phyloP scores from a whole-genome alignment of 2,113 vertebrate genomes.

The Scomber japonicus region DNA sequence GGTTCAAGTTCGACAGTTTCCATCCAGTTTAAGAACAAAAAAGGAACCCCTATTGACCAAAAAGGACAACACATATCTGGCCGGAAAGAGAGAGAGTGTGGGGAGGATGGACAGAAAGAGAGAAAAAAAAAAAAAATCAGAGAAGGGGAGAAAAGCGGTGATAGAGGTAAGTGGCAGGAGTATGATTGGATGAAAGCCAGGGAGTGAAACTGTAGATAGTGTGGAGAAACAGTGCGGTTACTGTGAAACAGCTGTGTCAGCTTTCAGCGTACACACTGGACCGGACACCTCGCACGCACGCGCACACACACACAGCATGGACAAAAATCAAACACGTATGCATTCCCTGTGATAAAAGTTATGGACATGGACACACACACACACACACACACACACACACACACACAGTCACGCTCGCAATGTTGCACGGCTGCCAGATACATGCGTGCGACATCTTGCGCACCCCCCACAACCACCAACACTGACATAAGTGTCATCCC shows the following conservation, averaged over 20 bases:
- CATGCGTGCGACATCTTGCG: background rate
- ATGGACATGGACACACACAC: background rate
- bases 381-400: background rate
- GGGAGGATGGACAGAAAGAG: background rate
- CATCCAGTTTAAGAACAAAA: slow-evolving; percentile 1
- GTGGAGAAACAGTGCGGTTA: slow-evolving; percentile 59
- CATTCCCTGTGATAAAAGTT: slow-evolving; percentile 3
- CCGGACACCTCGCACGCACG: slow-evolving; percentile 10
- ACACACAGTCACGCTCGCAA: background rate
- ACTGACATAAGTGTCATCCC: background rate
- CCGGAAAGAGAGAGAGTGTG: background rate
- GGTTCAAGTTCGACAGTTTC: background rate
- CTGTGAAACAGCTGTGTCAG: slow-evolving; percentile 68
- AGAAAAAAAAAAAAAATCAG: background rate
- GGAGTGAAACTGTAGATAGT: slow-evolving; percentile 60
- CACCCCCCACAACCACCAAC: background rate
- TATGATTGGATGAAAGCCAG: slow-evolving; percentile 48
- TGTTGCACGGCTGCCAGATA: background rate
- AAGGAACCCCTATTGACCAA: background rate
- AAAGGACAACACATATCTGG: background rate
- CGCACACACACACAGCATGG: background rate
- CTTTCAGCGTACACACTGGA: slow-evolving; percentile 41
- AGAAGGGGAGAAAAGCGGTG: slow-evolving; percentile 12
- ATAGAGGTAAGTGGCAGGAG: slow-evolving; percentile 31
- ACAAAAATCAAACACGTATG: slow-evolving; percentile 10